Evolutionary conservation across 1,140 invertebrate genomes (phyloP).

Genomic region (Oryctes rhinoceros): DNA sequence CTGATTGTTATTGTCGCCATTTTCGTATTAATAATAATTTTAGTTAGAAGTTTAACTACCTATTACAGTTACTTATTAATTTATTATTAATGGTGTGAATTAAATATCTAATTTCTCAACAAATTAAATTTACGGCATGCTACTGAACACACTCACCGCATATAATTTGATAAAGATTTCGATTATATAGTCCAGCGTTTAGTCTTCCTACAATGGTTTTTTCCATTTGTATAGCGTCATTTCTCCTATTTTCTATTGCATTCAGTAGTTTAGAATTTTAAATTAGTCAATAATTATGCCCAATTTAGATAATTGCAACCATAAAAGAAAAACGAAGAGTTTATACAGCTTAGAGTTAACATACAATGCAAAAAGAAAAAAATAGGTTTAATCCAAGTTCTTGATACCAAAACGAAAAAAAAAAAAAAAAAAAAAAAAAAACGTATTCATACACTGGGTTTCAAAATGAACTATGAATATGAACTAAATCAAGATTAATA

Average conservation of each 20-base stretch:
- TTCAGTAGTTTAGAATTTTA: not conserved
- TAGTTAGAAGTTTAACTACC: no score
- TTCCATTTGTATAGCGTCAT: not conserved
- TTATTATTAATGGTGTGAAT: no score
- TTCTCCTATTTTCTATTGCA: not conserved
- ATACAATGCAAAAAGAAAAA: not conserved
- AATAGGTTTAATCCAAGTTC: not conserved
- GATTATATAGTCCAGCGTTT: not conserved
- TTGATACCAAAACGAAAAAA: not conserved
- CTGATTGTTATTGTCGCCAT: no score
- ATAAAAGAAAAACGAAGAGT: not conserved
- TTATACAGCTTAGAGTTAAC: not conserved
- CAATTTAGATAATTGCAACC: not conserved
- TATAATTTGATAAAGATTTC: no score
- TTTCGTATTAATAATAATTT: no score
- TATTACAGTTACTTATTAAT: no score
- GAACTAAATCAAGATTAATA: not conserved
- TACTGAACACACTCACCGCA: no score
- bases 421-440: not conserved
- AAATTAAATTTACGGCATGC: no score
- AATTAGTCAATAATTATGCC: not conserved
- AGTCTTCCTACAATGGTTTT: conserved; percentile 1
- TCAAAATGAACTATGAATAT: not conserved
- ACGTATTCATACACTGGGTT: not conserved
- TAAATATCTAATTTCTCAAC: no score